phyloP scores from a whole-genome alignment of 2,888 invertebrate genomes.

The Eristalis arbustorum region DNA sequence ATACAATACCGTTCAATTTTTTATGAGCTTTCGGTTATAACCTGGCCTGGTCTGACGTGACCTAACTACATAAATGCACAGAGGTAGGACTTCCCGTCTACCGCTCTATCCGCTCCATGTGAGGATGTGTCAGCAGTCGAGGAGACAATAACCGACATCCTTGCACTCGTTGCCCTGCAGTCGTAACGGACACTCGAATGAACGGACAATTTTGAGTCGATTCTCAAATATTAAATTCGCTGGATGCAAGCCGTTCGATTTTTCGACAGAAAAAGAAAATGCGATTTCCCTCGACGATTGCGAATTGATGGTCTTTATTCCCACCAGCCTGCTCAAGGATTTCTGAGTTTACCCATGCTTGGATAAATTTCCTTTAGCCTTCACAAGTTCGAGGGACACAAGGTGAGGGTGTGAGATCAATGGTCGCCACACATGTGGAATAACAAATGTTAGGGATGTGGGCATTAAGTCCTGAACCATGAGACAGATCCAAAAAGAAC shows the following conservation, averaged over 20 bases:
- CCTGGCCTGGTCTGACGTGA: slow-evolving; percentile 57
- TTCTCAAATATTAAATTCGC: slow-evolving; percentile 65
- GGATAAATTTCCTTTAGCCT: slow-evolving; percentile 52
- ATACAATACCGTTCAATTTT: slow-evolving; percentile 54
- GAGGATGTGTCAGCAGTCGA: slow-evolving; percentile 37
- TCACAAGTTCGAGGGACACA: slow-evolving; percentile 48
- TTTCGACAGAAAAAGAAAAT: slow-evolving; percentile 36
- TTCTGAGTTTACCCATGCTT: slow-evolving; percentile 27
- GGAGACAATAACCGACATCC: slow-evolving; percentile 62
- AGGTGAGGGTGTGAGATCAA: background rate
- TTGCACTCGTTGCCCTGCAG: slow-evolving; percentile 48
- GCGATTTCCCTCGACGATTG: slow-evolving; percentile 29
- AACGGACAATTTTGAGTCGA: slow-evolving; percentile 63
- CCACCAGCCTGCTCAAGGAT: background rate
- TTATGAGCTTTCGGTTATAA: slow-evolving; percentile 51
- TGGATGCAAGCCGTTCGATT: slow-evolving; percentile 56
- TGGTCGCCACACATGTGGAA: slow-evolving; percentile 54
- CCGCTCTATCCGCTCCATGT: background rate
- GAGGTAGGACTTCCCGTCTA: background rate
- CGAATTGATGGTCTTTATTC: slow-evolving; percentile 44
- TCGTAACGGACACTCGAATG: slow-evolving; percentile 32
- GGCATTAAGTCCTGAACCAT: slow-evolving; percentile 49
- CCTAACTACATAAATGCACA: slow-evolving; percentile 48
- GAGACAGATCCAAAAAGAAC: slow-evolving; percentile 20
- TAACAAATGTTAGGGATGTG: slow-evolving; percentile 52